These are phyloP conservation scores for Crotalus horridus DNA, from an alignment of 2,113 vertebrate species.

Conservation along the genomic window DNA sequence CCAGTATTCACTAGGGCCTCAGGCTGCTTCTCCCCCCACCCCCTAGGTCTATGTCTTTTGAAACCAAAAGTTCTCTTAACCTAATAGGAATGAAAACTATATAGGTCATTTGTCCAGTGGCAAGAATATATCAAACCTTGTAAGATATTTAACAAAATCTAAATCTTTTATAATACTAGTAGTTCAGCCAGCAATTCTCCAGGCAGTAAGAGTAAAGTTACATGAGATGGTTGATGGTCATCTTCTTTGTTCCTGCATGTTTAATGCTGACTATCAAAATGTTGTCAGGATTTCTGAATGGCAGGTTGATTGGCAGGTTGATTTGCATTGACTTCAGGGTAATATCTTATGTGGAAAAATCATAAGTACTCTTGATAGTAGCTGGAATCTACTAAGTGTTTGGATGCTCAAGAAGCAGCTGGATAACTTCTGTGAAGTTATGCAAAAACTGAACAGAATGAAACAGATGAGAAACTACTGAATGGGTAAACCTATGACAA, in stretches of 20 bases:
- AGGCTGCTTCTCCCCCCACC: too few species aligned
- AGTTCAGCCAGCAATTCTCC: neutral
- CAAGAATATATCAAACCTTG: neutral
- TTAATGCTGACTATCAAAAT: neutral
- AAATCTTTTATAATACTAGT: neutral
- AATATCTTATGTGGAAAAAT: neutral
- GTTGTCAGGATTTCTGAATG: neutral
- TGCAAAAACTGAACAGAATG: neutral
- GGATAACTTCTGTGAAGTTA: neutral
- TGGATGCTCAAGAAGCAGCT: neutral
- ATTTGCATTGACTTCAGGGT: neutral
- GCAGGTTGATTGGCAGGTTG: neutral
- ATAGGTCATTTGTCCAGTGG: neutral
- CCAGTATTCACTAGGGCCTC: neutral
- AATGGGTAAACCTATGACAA: neutral
- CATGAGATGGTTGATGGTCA: neutral
- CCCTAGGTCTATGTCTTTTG: neutral
- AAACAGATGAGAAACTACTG: neutral
- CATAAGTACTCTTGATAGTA: neutral
- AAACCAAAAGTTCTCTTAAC: neutral
- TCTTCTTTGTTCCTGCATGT: neutral
- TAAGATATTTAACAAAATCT: neutral
- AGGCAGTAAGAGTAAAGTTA: neutral
- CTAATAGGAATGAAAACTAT: neutral
- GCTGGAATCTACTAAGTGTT: neutral